Evolutionary conservation across 2,113 vertebrate species (phyloP).

Genomic region (Chaetodon auriga): DNA sequence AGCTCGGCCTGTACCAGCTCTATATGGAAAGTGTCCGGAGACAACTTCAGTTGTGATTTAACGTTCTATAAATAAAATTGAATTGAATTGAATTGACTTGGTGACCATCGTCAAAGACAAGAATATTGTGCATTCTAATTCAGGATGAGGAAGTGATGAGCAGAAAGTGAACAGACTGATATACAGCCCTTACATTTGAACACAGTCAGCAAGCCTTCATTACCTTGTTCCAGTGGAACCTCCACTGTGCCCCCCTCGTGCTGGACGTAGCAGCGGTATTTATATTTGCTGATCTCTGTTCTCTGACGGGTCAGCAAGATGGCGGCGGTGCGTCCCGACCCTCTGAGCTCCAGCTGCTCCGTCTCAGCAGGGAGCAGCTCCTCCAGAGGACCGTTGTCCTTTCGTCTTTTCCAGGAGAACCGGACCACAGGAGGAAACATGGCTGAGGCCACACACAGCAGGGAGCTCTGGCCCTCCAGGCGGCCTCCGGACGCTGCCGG

Average conservation of each 20-base stretch:
- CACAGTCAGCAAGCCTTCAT: conserved; percentile 12
- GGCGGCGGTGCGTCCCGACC: neutral
- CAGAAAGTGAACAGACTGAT: too few species aligned
- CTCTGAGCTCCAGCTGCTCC: conserved; percentile 38
- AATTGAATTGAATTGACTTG: too few species aligned
- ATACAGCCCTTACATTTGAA: conserved; percentile 4
- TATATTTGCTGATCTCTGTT: neutral
- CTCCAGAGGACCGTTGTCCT: neutral
- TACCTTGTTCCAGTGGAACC: conserved; percentile 8
- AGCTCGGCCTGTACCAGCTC: too few species aligned
- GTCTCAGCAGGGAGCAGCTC: neutral
- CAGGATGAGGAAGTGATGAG: too few species aligned
- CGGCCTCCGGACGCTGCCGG: conserved; percentile 19
- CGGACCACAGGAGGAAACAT: conserved; percentile 55
- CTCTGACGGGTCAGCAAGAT: neutral
- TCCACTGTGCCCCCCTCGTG: conserved; percentile 24
- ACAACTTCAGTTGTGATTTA: too few species aligned
- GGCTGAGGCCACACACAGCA: conserved; percentile 47
- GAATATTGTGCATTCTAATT: too few species aligned
- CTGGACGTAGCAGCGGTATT: conserved; percentile 22
- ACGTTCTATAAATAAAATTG: too few species aligned
- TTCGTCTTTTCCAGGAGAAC: conserved; percentile 49
- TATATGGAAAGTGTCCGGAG: too few species aligned
- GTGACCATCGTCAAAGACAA: too few species aligned
- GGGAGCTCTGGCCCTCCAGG: conserved; percentile 27